A percentile compares a stretch with the other conserved stretches of the same genome.
These are phyloP conservation scores for Cephalopholis sonnerati DNA, from an alignment of 2,113 vertebrate genomes.

Conservation along the genomic window DNA sequence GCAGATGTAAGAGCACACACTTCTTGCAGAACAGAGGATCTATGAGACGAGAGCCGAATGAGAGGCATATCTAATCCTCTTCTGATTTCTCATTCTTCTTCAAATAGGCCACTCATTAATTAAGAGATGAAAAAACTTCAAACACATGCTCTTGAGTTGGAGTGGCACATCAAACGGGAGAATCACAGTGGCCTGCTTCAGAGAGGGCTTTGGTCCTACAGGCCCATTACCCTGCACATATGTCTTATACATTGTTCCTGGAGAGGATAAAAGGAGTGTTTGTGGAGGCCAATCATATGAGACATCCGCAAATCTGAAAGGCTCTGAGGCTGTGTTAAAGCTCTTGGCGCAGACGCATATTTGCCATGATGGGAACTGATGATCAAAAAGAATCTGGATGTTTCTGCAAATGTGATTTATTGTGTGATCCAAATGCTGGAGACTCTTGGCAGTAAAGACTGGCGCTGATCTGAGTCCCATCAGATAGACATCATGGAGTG, in stretches of 20 bases:
- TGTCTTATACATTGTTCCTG: conserved; percentile 22
- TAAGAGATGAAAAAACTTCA: conserved; percentile 74
- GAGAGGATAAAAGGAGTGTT: conserved; percentile 35
- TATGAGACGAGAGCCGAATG: conserved; percentile 45
- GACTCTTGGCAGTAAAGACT: conserved; percentile 10
- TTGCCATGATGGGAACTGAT: background rate
- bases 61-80: conserved; percentile 56
- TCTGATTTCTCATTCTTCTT: conserved; percentile 55
- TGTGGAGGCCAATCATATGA: conserved; percentile 15
- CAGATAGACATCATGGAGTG: background rate
- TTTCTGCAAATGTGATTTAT: conserved; percentile 17
- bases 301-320: conserved; percentile 25
- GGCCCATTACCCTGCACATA: conserved; percentile 44
- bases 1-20: conserved; percentile 30
- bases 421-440: conserved; percentile 12
- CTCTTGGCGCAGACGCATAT: background rate
- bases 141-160: conserved; percentile 61
- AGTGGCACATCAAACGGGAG: conserved; percentile 63
- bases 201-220: conserved; percentile 25
- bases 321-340: conserved; percentile 1
- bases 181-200: conserved; percentile 27
- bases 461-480: conserved; percentile 11
- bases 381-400: conserved; percentile 37
- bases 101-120: conserved; percentile 75
- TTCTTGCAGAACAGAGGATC: conserved; percentile 41